phyloP scores from a whole-genome alignment of 2,888 invertebrate species.

The Meteorus cinctellus region DNA sequence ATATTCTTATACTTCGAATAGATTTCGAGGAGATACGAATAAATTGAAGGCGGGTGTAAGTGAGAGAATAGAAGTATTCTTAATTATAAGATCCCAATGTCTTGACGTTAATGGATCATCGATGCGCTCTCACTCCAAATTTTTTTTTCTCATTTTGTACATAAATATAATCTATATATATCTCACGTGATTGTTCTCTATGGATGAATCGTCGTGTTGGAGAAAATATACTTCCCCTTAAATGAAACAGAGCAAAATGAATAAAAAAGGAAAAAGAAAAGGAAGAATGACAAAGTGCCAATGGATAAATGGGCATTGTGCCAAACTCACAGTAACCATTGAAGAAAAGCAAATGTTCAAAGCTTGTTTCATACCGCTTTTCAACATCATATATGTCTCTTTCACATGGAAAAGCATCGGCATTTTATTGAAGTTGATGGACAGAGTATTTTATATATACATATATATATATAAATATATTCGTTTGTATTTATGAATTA shows the following conservation, averaged over 20 bases:
- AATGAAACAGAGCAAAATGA: neutral
- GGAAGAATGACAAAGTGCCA: neutral
- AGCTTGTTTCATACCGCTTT: slow-evolving; percentile 35
- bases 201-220: neutral
- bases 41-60: no score
- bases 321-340: slow-evolving; percentile 35
- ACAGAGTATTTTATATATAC: neutral
- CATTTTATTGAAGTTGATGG: slow-evolving; percentile 4
- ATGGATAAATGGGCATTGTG: slow-evolving; percentile 17
- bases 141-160: neutral
- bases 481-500: neutral
- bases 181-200: neutral
- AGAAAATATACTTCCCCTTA: slow-evolving; percentile 1
- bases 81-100: no score
- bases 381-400: neutral
- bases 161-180: neutral
- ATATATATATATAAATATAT: neutral
- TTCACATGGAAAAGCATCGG: neutral
- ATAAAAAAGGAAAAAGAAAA: neutral
- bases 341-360: slow-evolving; percentile 34
- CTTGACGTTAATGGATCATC: no score
- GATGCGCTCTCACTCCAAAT: no score
- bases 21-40: no score
- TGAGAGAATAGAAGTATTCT: no score
- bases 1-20: no score